Conservation (phyloP, 2,113 vertebrate species). For the Larimichthys polyactis region DNA sequence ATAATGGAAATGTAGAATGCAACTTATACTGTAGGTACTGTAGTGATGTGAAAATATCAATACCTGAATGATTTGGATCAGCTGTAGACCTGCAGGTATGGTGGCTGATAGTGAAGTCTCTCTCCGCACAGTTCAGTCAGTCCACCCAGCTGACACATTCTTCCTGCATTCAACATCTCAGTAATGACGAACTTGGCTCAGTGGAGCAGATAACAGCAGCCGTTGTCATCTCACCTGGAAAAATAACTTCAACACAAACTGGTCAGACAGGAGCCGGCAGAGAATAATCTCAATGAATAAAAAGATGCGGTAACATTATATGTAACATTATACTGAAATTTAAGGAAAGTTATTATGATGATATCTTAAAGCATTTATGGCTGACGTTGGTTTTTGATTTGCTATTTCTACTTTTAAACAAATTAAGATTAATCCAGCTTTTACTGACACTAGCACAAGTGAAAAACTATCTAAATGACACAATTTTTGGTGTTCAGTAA, state of each 20-base stretch:
- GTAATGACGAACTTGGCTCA: constrained; percentile 17
- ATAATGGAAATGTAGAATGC: no score
- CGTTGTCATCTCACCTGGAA: neutral
- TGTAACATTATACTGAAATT: neutral
- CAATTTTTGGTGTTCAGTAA: no score
- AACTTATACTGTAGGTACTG: no score
- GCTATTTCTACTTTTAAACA: no score
- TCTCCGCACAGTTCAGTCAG: neutral
- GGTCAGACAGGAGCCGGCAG: neutral
- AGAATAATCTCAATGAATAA: neutral
- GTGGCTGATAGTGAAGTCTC: neutral
- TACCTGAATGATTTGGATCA: neutral
- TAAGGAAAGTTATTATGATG: neutral
- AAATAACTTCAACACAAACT: neutral
- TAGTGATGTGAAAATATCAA: neutral
- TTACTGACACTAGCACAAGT: no score
- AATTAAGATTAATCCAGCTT: no score
- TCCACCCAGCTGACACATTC: constrained; percentile 5
- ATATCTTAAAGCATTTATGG: neutral
- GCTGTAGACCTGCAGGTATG: neutral
- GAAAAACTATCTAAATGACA: no score
- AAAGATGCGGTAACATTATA: neutral
- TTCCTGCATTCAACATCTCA: constrained; percentile 11
- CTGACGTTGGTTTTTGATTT: no score
- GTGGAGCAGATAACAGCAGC: constrained; percentile 22